Conservation (phyloP, 2,888 invertebrate genomes). For the Thelaira solivaga region DNA sequence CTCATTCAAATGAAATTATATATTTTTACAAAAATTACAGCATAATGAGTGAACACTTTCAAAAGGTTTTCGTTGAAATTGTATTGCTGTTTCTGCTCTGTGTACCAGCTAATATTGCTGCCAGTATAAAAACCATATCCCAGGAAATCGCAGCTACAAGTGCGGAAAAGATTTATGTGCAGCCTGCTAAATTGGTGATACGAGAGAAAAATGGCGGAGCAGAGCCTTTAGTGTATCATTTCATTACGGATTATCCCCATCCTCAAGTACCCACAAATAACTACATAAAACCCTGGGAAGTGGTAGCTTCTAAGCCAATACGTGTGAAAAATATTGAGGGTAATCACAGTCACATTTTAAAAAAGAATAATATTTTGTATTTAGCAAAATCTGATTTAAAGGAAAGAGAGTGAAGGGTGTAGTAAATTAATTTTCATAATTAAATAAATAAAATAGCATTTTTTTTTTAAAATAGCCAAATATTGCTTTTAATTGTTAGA, state of each 20-base stretch:
- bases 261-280: conserved; percentile 68
- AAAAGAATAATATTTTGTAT: conserved; percentile 70
- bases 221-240: conserved; percentile 65
- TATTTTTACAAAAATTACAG: too few species aligned
- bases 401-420: too few species aligned
- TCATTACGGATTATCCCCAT: conserved; percentile 70
- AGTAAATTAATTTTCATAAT: too few species aligned
- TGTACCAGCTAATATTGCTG: neutral
- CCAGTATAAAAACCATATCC: neutral
- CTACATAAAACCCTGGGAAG: conserved; percentile 71
- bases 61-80: conserved; percentile 15
- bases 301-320: conserved; percentile 66
- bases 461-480: too few species aligned
- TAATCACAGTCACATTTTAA: conserved; percentile 61
- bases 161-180: conserved; percentile 37
- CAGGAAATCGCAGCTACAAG: neutral
- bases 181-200: conserved; percentile 57
- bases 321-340: conserved; percentile 42
- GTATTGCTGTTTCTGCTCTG: conserved; percentile 32
- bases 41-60: conserved; percentile 21
- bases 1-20: too few species aligned
- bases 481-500: conserved; percentile 36
- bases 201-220: conserved; percentile 42
- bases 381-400: conserved; percentile 60
- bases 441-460: too few species aligned